Evolutionary conservation across 2,888 invertebrate species (phyloP), one percentile per base, ranked within the genome.

Genomic region (Phaonia tiefii): DNA sequence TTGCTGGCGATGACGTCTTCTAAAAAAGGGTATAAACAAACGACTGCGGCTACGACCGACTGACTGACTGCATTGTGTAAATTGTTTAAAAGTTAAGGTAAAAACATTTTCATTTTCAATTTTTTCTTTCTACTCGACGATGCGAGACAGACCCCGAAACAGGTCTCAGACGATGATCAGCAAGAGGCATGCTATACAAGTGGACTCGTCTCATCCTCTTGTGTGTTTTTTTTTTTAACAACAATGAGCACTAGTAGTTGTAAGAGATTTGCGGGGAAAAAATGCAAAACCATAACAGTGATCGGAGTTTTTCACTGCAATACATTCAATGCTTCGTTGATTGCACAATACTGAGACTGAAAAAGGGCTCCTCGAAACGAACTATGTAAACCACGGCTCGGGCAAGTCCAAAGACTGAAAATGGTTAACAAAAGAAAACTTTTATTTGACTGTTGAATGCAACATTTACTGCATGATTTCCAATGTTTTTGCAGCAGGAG

Each of bases 321-420:
- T 67, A 73, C 39, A 69, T 86, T 87, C 85, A 87, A 88, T 88
- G 88, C 88, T 87, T 86, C 88, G 88, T 83, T 88, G 88, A 88
- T 89, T 88, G 88, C 88, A 89, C 89, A 88, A 88, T 87, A 87
- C 86, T 86, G 85, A 84, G n/a, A 74, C 58, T 54, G 49, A 72
- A 70, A 73, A 81, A 79, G 75, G 75, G 79, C 75, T 73, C 10
- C 66, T 11, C 20, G 22, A 15, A 63, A 25, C 60, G 22, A 37
- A 25, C 17, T 25, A 15, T 42, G n/a, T 49, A 17, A 66, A 72
- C 63, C 60, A 31, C 75, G 54, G 58, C 31, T 31, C 31, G 31
- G 39, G 17, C 54, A 73, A 49, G 42, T 11, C 20, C 69, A 63
- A n/a, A 15, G 58, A 26, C 42, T 51, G 74, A 22, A 65, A 66